These are phyloP conservation scores for Microctonus hyperodae DNA, from an alignment of 2,888 invertebrate species.

Conservation along the genomic window DNA sequence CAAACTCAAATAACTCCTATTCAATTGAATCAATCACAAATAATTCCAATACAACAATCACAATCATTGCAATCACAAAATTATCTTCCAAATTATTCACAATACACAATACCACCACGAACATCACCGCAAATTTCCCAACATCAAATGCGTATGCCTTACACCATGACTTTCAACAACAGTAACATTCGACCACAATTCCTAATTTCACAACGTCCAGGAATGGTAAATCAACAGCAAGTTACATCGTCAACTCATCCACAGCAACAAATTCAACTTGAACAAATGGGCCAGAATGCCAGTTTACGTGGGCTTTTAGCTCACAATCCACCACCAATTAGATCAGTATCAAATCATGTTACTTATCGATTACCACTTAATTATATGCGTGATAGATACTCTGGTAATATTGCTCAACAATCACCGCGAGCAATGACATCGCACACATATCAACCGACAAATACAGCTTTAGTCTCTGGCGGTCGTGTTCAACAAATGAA, in stretches of 20 bases:
- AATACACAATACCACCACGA: conserved; percentile 55
- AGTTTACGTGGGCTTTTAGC: conserved; percentile 52
- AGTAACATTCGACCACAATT: conserved; percentile 39
- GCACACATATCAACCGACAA: conserved; percentile 53
- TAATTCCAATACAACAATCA: conserved; percentile 49
- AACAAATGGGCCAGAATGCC: conserved; percentile 54
- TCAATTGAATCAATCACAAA: conserved; percentile 55
- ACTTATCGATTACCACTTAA: conserved; percentile 54
- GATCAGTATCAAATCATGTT: conserved; percentile 52
- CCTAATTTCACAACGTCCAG: conserved; percentile 55
- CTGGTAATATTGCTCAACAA: conserved; percentile 45
- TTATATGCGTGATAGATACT: conserved; percentile 56
- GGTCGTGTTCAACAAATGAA: conserved; percentile 54
- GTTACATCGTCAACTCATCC: conserved; percentile 71
- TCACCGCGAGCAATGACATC: conserved; percentile 46
- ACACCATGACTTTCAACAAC: conserved; percentile 56
- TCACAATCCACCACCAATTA: conserved; percentile 56
- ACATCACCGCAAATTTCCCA: conserved; percentile 55
- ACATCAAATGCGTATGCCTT: conserved; percentile 48
- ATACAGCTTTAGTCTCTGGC: conserved; percentile 47
- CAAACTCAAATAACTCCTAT: conserved; percentile 47
- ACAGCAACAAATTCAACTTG: conserved; percentile 61
- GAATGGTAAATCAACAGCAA: conserved; percentile 59
- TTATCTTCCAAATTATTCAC: conserved; percentile 58
- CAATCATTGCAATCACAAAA: conserved; percentile 53